Evolutionary conservation across 2,888 invertebrate genomes (phyloP), one percentile per base, ranked within the genome.

Genomic region (Iselma pallidipennis): DNA sequence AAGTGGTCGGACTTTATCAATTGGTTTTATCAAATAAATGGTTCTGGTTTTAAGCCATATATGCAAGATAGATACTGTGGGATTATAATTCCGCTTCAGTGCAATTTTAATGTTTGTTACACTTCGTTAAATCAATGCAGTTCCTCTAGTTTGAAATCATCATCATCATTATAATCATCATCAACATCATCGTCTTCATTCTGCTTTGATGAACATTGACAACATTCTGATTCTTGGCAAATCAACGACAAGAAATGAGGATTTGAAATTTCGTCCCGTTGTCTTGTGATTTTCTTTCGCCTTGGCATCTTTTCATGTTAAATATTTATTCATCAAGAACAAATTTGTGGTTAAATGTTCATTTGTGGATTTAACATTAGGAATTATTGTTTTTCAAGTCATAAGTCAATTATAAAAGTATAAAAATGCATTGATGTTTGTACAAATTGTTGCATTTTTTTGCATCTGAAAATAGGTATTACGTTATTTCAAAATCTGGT

Each of bases 1-100:
- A 37, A 57, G 57, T 62, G 49, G 61, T 55, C 29, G 42, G 51
- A 48, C 49, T 48, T 57, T 61, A 61, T 61, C 61, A 29, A 19
- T 28, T 31, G 53, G 25, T 37, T 53, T 61, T 61, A 53, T 45
- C 50, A 28, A 4, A 16, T 10, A 42, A 55, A 50, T 56, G 29
- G 9, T 49, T 49, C 51, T 45, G 6, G 9, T 50, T 52, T 61
- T 57, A 49, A 51, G 45, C 53, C 61, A 57, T 61, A 59, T 51
- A 52, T 54, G 48, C 3, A 6, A 37, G 21, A 42, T 42, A 16
- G n/a, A 37, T 37, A 16, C 10, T 21, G n/a, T 37, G 42, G 29
- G 31, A 60, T 49, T 59, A 49, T 61, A 57, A 61, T 61, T 60
- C 55, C 45, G 50, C 51, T 55, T 14, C 45, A 21, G 52, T 60